phyloP scores from a whole-genome alignment of 2,797 vertebrate genomes.

The Silurus lanzhouensis region DNA sequence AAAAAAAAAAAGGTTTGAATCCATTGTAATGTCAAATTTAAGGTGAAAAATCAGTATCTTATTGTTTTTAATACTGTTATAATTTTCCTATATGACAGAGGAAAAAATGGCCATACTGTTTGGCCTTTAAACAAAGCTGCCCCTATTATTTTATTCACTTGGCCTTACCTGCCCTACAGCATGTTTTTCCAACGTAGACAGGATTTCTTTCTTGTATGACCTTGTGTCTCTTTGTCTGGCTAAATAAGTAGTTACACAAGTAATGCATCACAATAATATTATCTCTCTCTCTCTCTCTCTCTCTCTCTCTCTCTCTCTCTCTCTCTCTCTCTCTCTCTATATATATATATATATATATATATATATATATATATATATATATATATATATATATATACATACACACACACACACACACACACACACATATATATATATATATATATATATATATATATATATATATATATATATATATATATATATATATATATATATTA shows the following conservation, averaged over 20 bases:
- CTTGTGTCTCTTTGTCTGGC: not conserved
- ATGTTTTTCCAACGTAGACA: constrained; percentile 38
- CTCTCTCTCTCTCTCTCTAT: too few species aligned
- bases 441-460: too few species aligned
- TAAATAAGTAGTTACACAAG: not conserved
- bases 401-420: too few species aligned
- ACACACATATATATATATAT: too few species aligned
- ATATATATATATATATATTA: too few species aligned
- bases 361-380: too few species aligned
- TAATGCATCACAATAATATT: not conserved
- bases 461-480: too few species aligned
- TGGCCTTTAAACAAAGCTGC: constrained; percentile 23
- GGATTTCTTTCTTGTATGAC: not conserved
- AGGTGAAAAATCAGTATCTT: not conserved
- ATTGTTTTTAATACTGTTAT: not conserved
- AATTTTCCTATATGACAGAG: not conserved
- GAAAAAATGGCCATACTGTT: not conserved
- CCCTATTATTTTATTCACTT: constrained; percentile 9
- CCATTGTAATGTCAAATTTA: not conserved
- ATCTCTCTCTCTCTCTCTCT: too few species aligned
- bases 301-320: too few species aligned
- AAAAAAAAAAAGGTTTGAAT: not conserved
- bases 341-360: too few species aligned
- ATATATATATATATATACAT: too few species aligned
- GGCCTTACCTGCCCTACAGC: not conserved